These are phyloP conservation scores for Chymomyza amoena DNA, from an alignment of 2,888 invertebrate genomes.

Conservation along the genomic window DNA sequence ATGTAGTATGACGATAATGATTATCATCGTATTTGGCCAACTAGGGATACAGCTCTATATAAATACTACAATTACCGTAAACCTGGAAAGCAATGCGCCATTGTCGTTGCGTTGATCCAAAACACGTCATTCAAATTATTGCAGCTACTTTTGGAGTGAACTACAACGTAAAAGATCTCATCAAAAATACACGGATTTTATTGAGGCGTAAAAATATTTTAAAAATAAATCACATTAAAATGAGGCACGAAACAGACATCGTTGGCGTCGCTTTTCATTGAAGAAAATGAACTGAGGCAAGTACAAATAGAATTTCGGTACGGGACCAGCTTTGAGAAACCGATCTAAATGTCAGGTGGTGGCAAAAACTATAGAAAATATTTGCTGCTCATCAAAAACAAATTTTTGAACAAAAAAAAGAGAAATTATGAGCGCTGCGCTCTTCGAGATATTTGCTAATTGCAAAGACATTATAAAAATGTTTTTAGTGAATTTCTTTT, in stretches of 20 bases:
- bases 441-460: not conserved
- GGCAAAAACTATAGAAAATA: not conserved
- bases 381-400: not conserved
- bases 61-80: not conserved
- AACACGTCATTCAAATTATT: not conserved
- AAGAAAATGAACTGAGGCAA: constrained; percentile 41
- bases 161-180: constrained; percentile 24
- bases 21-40: not conserved
- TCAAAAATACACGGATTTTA: constrained; percentile 25
- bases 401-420: not conserved
- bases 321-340: constrained; percentile 17
- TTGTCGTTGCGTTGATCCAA: not conserved
- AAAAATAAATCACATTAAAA: constrained; percentile 37
- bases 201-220: constrained; percentile 19
- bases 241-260: constrained; percentile 21
- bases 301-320: constrained; percentile 29
- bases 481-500: not conserved
- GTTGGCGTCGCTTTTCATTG: constrained; percentile 49
- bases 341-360: constrained; percentile 7
- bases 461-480: not conserved
- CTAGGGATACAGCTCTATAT: not conserved
- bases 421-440: not conserved
- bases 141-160: not conserved
- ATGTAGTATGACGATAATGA: not conserved
- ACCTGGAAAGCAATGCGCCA: not conserved